phyloP scores from a whole-genome alignment of 2,797 vertebrate species.

The Scomberomorus guttatus region DNA sequence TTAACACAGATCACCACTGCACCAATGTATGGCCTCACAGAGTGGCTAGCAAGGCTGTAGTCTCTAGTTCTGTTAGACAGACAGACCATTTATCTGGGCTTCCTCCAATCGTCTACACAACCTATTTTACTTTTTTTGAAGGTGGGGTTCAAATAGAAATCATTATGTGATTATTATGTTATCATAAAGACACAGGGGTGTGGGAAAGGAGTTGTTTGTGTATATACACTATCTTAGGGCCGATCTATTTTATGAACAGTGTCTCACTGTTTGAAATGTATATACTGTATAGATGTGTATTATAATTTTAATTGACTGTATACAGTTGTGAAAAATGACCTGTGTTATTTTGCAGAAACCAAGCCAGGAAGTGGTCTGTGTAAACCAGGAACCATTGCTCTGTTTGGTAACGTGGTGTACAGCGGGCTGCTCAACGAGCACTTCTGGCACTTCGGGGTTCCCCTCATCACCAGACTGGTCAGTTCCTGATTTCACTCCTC shows the following conservation, averaged over 20 bases:
- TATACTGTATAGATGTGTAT: not conserved
- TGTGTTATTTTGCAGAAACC: constrained; percentile 72
- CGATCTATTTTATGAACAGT: not conserved
- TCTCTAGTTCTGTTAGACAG: too few species aligned
- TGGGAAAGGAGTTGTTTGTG: too few species aligned
- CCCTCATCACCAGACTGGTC: constrained; percentile 85
- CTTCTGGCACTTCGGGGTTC: constrained; percentile 85
- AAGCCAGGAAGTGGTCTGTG: constrained; percentile 85
- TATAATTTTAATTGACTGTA: not conserved
- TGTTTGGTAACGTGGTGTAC: constrained; percentile 86
- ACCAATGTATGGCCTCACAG: too few species aligned
- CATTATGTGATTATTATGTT: too few species aligned
- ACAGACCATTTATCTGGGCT: too few species aligned
- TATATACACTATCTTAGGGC: not conserved
- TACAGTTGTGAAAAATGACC: not conserved
- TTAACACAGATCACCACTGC: too few species aligned
- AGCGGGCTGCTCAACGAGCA: constrained; percentile 83
- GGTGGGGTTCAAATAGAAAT: too few species aligned
- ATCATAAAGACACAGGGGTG: too few species aligned
- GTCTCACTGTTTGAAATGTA: constrained; percentile 6
- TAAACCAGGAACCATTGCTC: constrained; percentile 84
- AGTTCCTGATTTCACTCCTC: constrained; percentile 10
- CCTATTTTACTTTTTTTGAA: too few species aligned
- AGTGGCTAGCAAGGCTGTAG: too few species aligned
- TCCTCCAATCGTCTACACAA: too few species aligned